Evolutionary conservation across 2,888 invertebrate species (phyloP), one percentile per base, ranked within the genome.

Genomic region (Chrysolina haemoptera): DNA sequence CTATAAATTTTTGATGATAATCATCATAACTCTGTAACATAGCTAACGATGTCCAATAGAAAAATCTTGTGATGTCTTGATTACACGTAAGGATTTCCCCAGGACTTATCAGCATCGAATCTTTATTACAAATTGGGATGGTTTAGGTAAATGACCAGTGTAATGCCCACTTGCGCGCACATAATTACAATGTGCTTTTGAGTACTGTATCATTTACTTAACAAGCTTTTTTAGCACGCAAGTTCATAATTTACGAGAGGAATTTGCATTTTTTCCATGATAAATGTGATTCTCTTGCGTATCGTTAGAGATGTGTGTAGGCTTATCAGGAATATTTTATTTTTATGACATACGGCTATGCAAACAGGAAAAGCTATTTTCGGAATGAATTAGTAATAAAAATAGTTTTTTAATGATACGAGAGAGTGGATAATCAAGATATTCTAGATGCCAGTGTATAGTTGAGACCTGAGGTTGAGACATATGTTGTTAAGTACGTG

Each of bases 151-250:
- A 70, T 50, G 70, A 18, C 27, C 50, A n/a, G 50, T 67, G 41
- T 68, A 67, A 72, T 53, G 68, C 68, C 73, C 68, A 68, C 68
- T 66, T 73, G 73, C 40, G 46, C 20, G 14, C 67, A 48, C 70
- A 70, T 72, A 75, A 75, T 75, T 75, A 74, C 53, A 64, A 62
- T 70, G 64, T 35, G 62, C 63, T 72, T 66, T 69, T 72, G 16
- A 63, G 70, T 64, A 74, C 64, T 46, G 67, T 74, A 73, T 68
- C 75, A 76, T 76, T 76, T 75, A 75, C 68, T 70, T 73, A 76
- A 76, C 76, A 75, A 77, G 74, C 68, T 75, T 76, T 78, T 76
- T 78, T 74, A 74, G 77, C 74, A 78, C 72, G 76, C 76, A 76
- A 78, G 27, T 64, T 68, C 69, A 71, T 66, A 65, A 77, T 76